phyloP scores from a whole-genome alignment of 2,797 vertebrate genomes.

The Leucoraja ocellata region DNA sequence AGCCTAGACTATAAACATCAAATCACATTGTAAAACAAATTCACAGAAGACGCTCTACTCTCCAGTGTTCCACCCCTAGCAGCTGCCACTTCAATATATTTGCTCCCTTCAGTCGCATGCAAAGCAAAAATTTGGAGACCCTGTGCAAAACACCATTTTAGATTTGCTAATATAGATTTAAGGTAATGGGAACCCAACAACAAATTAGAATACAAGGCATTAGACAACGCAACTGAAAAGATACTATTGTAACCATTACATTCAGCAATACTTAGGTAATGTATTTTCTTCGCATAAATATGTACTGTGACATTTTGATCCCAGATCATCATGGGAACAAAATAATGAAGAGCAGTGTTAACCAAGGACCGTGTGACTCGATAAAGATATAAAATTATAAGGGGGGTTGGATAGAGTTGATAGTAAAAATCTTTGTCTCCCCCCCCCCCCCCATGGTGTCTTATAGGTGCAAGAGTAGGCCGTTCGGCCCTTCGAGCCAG shows the following conservation, averaged over 20 bases:
- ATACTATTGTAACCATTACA: background rate
- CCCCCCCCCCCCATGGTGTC: no score
- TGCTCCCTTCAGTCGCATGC: background rate
- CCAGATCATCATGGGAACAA: no score
- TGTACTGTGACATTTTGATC: no score
- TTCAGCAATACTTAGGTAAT: background rate
- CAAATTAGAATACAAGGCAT: background rate
- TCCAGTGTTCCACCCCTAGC: background rate
- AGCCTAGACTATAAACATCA: background rate
- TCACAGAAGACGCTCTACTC: background rate
- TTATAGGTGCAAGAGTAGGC: no score
- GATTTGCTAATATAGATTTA: background rate
- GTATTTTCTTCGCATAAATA: background rate
- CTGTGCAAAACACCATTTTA: background rate
- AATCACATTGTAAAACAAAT: slow-evolving; percentile 8
- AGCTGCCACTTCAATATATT: background rate
- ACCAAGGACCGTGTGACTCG: no score
- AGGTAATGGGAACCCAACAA: background rate
- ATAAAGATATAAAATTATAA: no score
- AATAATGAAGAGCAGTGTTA: no score
- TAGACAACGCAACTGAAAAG: background rate
- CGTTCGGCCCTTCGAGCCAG: no score
- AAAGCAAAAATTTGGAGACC: background rate
- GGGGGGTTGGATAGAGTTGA: no score
- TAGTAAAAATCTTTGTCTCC: no score